phyloP scores from a whole-genome alignment of 2,888 invertebrate species.

The Eilema sororculum region DNA sequence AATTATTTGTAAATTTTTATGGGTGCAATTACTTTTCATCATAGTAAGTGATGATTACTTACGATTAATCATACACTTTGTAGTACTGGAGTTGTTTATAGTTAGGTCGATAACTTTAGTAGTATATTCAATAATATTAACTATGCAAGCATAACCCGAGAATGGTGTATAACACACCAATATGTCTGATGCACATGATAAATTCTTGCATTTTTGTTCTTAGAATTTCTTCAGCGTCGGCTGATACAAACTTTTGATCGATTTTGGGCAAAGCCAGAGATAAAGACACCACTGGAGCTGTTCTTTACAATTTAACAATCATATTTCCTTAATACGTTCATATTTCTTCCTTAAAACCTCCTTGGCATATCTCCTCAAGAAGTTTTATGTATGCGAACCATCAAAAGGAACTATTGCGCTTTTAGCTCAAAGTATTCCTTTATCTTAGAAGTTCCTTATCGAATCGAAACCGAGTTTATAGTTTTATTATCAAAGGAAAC shows the following conservation, averaged over 20 bases:
- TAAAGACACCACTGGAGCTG: no score
- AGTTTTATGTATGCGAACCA: slow-evolving; percentile 17
- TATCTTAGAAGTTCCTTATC: slow-evolving; percentile 43
- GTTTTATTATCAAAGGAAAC: slow-evolving; percentile 43
- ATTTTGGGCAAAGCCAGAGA: no score
- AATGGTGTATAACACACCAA: no score
- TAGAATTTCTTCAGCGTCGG: no score
- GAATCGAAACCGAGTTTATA: slow-evolving; percentile 39
- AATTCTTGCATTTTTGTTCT: no score
- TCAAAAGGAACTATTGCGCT: slow-evolving; percentile 26
- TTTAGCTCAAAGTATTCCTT: slow-evolving; percentile 44
- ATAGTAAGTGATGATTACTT: background rate
- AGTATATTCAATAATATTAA: no score
- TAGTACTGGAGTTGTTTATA: no score
- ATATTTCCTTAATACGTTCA: background rate
- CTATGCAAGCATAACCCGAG: no score
- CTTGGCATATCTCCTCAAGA: background rate
- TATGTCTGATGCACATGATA: no score
- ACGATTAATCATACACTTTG: no score
- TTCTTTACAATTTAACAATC: background rate
- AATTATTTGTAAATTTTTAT: background rate
- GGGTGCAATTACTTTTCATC: background rate
- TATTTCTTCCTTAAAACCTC: background rate
- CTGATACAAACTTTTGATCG: no score
- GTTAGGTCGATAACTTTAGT: no score